These are phyloP conservation scores for Venusia cambrica DNA, from an alignment of 2,888 invertebrate species.

Conservation along the genomic window DNA sequence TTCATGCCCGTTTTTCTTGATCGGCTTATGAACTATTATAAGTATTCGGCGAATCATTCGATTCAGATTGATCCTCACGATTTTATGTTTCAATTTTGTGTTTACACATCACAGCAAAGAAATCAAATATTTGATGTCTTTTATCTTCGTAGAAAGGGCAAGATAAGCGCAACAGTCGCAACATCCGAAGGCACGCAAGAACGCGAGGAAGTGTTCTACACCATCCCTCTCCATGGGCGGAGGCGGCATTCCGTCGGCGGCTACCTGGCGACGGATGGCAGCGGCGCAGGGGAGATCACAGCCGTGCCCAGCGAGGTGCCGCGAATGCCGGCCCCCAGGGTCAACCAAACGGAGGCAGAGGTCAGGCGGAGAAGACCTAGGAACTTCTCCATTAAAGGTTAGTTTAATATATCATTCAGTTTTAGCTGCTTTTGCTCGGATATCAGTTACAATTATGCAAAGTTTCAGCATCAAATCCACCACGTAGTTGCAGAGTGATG, in stretches of 20 bases:
- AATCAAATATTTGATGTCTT: too few species aligned
- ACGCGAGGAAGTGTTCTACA: conserved; percentile 83
- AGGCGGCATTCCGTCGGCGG: conserved; percentile 86
- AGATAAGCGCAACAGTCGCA: conserved; percentile 59
- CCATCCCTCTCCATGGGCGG: conserved; percentile 70
- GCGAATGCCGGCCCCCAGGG: conserved; percentile 74
- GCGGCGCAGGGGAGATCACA: conserved; percentile 64
- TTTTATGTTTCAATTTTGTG: too few species aligned
- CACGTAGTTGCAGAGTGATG: too few species aligned
- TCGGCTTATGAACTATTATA: too few species aligned
- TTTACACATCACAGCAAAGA: too few species aligned
- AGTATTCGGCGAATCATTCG: too few species aligned
- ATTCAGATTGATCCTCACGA: too few species aligned
- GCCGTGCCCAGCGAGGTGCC: conserved; percentile 78
- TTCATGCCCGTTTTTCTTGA: too few species aligned
- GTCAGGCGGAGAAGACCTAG: conserved; percentile 63
- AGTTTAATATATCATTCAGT: conserved; percentile 15
- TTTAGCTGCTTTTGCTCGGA: background rate
- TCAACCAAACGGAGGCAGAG: conserved; percentile 60
- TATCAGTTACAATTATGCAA: too few species aligned
- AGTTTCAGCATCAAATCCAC: too few species aligned
- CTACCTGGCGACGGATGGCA: conserved; percentile 75
- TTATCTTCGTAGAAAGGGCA: conserved; percentile 65
- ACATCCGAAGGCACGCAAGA: conserved; percentile 65
- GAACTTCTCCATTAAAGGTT: conserved; percentile 72